Evolutionary conservation across 2,797 vertebrate species (phyloP), one percentile per base, ranked within the genome.

Genomic region (Enteromius anoplus): DNA sequence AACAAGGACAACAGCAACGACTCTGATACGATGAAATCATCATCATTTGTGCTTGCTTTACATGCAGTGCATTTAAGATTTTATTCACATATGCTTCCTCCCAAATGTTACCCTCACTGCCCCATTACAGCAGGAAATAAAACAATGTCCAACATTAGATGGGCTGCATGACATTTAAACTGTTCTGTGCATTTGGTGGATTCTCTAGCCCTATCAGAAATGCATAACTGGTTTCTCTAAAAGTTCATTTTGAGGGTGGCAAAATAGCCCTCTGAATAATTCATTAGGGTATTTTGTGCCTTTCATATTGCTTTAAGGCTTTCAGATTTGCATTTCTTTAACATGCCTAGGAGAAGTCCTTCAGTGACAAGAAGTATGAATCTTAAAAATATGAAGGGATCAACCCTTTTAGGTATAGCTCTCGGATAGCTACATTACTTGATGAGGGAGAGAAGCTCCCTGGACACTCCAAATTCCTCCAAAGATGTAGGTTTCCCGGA

Each of bases 181-280:
- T 77, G 72, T 75, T 71, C 42, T 83, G 78, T 72, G 84, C 79
- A 83, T 83, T 78, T 79, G 75, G 64, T 51, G 72, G 72, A 88
- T 87, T 86, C 84, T 80, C 64, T 66, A 86, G 84, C 73, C 81
- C 86, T 83, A 89, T 90, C 88, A 87, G 79, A 91, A 88, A 92
- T 90, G 85, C 77, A 89, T 87, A 88, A 89, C 84, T 86, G 85
- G 88, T 88, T 84, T 87, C 83, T 86, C 82, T 84, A 68, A 89
- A 91, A 91, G 87, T 90, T 91, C 79, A 88, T 88, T 91, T 90
- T 88, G 42, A 88, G 87, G 87, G 82, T 79, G 86, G 89, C 83
- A 88, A 89, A 91, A 91, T 88, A 90, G 87, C 85, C 87, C 82
- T 81, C 81, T 90, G 85, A 86, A 91, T 90, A 87, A 91, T 90